phyloP scores from a whole-genome alignment of 2,888 invertebrate species.

The Himalopsyche kuldschensis region DNA sequence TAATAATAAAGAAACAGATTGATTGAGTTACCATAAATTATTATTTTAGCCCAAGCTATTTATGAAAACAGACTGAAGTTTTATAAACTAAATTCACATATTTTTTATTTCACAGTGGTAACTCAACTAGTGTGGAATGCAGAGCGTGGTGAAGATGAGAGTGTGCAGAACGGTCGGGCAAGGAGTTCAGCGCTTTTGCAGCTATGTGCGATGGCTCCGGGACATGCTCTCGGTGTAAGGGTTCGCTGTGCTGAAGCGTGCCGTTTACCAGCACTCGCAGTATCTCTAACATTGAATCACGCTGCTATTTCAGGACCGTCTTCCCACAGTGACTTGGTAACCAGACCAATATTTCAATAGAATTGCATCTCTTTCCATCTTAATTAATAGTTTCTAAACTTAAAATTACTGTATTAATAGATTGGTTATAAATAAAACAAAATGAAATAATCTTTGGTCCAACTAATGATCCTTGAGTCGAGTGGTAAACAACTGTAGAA shows the following conservation, averaged over 20 bases:
- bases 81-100: neutral
- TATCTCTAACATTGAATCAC: conserved; percentile 66
- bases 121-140: conserved; percentile 83
- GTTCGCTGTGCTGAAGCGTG: conserved; percentile 88
- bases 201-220: conserved; percentile 87
- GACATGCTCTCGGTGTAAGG: conserved; percentile 80
- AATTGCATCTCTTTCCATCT: too few species aligned
- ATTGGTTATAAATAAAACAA: neutral
- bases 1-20: neutral
- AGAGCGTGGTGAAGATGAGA: conserved; percentile 81
- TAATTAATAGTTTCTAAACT: too few species aligned
- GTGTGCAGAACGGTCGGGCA: conserved; percentile 51
- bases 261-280: conserved; percentile 85
- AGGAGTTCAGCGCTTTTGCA: conserved; percentile 75
- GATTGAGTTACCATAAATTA: too few species aligned
- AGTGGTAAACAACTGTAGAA: neutral
- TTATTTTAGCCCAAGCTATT: too few species aligned
- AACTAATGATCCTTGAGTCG: neutral
- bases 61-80: too few species aligned
- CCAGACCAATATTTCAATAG: neutral
- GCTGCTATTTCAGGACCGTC: conserved; percentile 42
- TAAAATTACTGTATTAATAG: neutral
- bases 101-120: conserved; percentile 63
- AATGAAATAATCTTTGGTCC: neutral
- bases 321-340: conserved; percentile 49